Percentiles rank a stretch among this genome's conserved stretches.
phyloP scores from a whole-genome alignment of 2,888 invertebrate genomes.

The Ichneumon xanthorius region DNA sequence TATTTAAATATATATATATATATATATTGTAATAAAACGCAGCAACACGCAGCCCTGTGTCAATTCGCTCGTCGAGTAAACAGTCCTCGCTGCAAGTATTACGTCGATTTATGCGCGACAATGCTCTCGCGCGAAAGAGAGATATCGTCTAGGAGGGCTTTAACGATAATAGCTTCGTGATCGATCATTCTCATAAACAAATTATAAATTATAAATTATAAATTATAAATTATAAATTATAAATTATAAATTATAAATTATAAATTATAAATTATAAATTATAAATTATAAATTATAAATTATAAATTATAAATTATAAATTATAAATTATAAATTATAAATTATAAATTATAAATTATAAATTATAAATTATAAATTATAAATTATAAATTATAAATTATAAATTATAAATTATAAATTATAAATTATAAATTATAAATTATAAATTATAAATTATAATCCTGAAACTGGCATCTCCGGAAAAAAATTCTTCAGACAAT shows the following conservation, averaged over 20 bases:
- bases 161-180: constrained; percentile 1
- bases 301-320: not conserved
- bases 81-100: constrained; percentile 57
- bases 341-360: not conserved
- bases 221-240: not conserved
- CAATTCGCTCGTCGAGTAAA: constrained; percentile 43
- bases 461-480: no score
- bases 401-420: not conserved
- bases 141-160: constrained; percentile 25
- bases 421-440: not conserved
- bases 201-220: not conserved
- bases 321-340: not conserved
- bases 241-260: not conserved
- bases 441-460: no score
- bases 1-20: not conserved
- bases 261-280: not conserved
- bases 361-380: not conserved
- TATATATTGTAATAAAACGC: not conserved
- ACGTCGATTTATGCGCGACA: constrained; percentile 41
- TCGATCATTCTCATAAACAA: not conserved
- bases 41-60: constrained; percentile 24
- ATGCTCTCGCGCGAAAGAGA: constrained; percentile 29
- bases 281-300: not conserved
- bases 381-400: not conserved
- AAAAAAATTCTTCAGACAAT: no score